Evolutionary conservation across 2,113 vertebrate species (phyloP).

Genomic region (Phaethon lepturus): DNA sequence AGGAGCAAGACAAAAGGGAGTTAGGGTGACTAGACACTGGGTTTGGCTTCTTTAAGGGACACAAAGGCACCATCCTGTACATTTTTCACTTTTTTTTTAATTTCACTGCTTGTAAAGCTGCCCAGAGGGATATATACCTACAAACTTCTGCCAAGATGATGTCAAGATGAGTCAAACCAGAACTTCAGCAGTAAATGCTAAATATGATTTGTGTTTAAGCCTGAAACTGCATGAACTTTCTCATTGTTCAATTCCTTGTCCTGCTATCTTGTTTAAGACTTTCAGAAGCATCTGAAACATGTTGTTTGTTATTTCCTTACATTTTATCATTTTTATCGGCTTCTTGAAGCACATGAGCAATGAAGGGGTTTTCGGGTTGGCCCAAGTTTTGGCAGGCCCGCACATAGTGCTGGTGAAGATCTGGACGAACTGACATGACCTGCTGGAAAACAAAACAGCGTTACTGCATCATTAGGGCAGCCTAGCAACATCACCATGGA

Average conservation of each 20-base stretch:
- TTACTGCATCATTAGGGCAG: not conserved
- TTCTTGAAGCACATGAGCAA: constrained; percentile 69
- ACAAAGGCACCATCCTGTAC: constrained; percentile 19
- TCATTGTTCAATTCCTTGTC: not conserved
- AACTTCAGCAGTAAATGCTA: constrained; percentile 25
- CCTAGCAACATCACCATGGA: not conserved
- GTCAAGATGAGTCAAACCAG: constrained; percentile 58
- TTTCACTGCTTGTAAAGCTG: constrained; percentile 49
- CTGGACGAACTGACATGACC: not conserved
- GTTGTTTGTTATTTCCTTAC: constrained; percentile 65
- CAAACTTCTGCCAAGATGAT: constrained; percentile 36
- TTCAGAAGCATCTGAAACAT: constrained; percentile 20
- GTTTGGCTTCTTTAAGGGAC: constrained; percentile 40
- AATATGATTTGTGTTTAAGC: not conserved
- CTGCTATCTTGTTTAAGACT: not conserved
- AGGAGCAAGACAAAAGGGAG: not conserved
- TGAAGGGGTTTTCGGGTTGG: constrained; percentile 67
- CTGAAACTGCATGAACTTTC: constrained; percentile 3
- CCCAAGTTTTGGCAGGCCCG: constrained; percentile 66
- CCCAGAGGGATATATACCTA: constrained; percentile 8
- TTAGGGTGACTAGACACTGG: not conserved
- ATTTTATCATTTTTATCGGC: not conserved
- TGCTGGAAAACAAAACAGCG: constrained; percentile 11
- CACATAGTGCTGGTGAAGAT: constrained; percentile 60
- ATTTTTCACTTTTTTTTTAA: not conserved